phyloP scores from a whole-genome alignment of 2,113 vertebrate species.

The Daubentonia madagascariensis region DNA sequence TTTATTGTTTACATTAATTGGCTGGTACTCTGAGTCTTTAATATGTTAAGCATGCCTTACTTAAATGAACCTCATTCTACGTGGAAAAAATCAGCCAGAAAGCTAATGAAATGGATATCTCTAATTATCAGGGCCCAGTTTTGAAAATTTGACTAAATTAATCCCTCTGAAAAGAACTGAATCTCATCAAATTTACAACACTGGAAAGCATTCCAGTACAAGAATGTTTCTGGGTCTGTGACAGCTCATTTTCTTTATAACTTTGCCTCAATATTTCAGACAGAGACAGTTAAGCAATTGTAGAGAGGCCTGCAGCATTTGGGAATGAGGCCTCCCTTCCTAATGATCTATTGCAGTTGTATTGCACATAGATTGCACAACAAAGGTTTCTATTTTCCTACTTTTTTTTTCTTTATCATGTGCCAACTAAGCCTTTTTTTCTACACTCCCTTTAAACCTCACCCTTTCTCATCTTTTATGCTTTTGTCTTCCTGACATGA shows the following conservation, averaged over 20 bases:
- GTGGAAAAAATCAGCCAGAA: not conserved
- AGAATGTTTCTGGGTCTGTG: conserved; percentile 27
- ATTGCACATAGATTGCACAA: conserved; percentile 30
- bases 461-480: conserved; percentile 35
- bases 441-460: conserved; percentile 4
- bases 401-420: not conserved
- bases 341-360: not conserved
- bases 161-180: not conserved
- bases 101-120: not conserved
- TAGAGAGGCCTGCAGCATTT: not conserved
- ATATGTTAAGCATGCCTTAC: not conserved
- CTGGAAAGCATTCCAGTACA: not conserved
- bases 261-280: conserved; percentile 7
- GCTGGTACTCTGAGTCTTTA: not conserved
- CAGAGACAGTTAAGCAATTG: not conserved
- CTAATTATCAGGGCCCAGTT: not conserved
- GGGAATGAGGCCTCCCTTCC: not conserved
- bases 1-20: not conserved
- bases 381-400: conserved; percentile 39
- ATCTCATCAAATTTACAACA: not conserved
- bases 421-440: conserved; percentile 7
- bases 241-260: not conserved
- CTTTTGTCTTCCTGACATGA: not conserved
- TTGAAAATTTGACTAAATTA: not conserved
- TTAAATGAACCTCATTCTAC: not conserved